Evolutionary conservation across 2,888 invertebrate species (phyloP), one percentile per base, ranked within the genome.

Genomic region (Junonia oenone): DNA sequence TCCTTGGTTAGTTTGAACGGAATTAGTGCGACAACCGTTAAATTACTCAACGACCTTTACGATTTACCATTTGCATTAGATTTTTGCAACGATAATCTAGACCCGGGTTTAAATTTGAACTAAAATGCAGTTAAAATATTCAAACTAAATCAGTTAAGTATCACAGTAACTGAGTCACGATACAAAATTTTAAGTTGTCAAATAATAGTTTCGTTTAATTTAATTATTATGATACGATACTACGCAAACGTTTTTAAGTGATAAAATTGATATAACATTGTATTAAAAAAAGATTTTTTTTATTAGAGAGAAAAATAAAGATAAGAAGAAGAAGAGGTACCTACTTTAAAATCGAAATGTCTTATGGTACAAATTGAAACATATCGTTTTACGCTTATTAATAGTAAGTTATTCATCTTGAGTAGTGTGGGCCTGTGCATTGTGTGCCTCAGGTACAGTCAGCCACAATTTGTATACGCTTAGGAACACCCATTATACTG

Each of bases 71-170:
- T 47, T 38, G 55, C 45, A 58, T 58, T 29, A 37, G 55, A 58
- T 51, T 58, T 58, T 58, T 51, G 55, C 55, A 48, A 55, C 51
- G 48, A 58, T 55, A 53, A 53, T 35, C 46, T 38, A 47, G 46
- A 46, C 38, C 53, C 15, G 17, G 38, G 53, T 14, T 13, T 47
- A 38, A 40, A 52, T 13, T 45, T 38, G 31, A 13, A 46, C 29
- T 53, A 53, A 47, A 53, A 47, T 47, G 15, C 2, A 11, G 38
- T 40, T 40, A 1, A 40, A 40, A 19, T 19, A n/a, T 40, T 40
- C 19, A 19, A 40, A 40, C 3, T 11, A 5, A 40, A 40, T n/a
- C 9, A 38, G 38, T 38, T 17, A 13, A 3, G 35, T 13, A 35
- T 35, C 35, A 4, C 6, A 40, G 17, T 40, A 17, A 40, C 38